Conservation (phyloP, 1,140 invertebrate genomes). For the Gryllus bimaculatus region DNA sequence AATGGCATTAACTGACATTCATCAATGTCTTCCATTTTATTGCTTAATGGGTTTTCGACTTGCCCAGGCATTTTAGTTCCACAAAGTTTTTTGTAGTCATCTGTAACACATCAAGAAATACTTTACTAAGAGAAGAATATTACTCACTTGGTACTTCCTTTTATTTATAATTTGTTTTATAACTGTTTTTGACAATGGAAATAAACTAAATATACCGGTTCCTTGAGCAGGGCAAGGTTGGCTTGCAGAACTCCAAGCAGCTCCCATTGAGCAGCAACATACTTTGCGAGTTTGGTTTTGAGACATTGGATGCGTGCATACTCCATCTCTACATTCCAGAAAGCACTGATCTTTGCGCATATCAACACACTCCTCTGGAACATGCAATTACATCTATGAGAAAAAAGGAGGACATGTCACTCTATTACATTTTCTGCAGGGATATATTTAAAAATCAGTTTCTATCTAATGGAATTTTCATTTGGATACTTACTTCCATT, state of each 20-base stretch:
- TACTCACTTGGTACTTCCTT: neutral
- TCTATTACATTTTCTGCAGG: no score
- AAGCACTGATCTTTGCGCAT: slow-evolving; percentile 77
- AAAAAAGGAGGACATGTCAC: no score
- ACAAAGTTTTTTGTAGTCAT: slow-evolving; percentile 49
- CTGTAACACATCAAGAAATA: slow-evolving; percentile 28
- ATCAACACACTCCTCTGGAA: slow-evolving; percentile 71
- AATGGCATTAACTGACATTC: slow-evolving; percentile 75
- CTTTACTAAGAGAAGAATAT: neutral
- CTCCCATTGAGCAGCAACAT: slow-evolving; percentile 82
- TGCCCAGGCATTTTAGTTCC: slow-evolving; percentile 30
- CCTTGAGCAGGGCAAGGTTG: slow-evolving; percentile 60
- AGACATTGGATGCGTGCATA: slow-evolving; percentile 62
- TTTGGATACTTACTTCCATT: slow-evolving; percentile 54
- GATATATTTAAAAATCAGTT: no score
- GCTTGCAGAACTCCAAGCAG: slow-evolving; percentile 74
- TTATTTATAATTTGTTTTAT: no score
- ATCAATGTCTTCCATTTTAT: slow-evolving; percentile 62
- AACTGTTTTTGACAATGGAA: neutral
- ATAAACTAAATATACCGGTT: slow-evolving; percentile 43
- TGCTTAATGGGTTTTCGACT: slow-evolving; percentile 57
- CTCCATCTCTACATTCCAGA: slow-evolving; percentile 53
- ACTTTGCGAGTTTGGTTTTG: slow-evolving; percentile 70
- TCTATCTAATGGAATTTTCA: neutral
- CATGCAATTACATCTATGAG: slow-evolving; percentile 9